Conservation (phyloP, 2,113 vertebrate species). For the Paedocypris sp. region DNA sequence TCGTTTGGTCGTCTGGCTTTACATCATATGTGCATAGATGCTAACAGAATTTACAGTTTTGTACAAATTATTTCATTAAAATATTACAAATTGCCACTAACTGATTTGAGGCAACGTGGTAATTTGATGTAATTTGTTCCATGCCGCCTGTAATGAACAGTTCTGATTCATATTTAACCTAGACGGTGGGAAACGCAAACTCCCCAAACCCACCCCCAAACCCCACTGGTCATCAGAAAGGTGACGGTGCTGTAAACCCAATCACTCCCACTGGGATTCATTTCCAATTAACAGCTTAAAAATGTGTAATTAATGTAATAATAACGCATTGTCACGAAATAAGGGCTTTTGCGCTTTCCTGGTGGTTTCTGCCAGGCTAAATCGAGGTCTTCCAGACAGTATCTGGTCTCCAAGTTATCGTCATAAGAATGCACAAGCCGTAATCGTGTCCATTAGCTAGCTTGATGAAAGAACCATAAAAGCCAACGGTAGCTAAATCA, state of each 20-base stretch:
- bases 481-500: neutral
- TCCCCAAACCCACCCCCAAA: neutral
- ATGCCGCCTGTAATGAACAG: neutral
- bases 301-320: constrained; percentile 10
- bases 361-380: neutral
- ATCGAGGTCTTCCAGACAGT: neutral
- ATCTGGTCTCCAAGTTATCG: neutral
- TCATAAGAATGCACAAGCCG: neutral
- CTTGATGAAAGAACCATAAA: constrained; percentile 4
- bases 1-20: too few species aligned
- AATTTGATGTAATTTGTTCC: neutral
- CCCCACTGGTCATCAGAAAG: neutral
- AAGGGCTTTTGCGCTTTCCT: neutral
- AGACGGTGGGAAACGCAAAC: neutral
- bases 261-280: neutral
- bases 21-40: neutral
- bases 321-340: neutral
- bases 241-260: neutral
- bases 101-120: neutral
- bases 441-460: neutral
- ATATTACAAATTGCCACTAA: neutral
- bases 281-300: neutral
- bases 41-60: neutral
- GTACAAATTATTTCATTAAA: too few species aligned
- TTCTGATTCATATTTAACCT: neutral